Conservation (phyloP, 2,113 vertebrate genomes). For the Hippolais icterina region DNA sequence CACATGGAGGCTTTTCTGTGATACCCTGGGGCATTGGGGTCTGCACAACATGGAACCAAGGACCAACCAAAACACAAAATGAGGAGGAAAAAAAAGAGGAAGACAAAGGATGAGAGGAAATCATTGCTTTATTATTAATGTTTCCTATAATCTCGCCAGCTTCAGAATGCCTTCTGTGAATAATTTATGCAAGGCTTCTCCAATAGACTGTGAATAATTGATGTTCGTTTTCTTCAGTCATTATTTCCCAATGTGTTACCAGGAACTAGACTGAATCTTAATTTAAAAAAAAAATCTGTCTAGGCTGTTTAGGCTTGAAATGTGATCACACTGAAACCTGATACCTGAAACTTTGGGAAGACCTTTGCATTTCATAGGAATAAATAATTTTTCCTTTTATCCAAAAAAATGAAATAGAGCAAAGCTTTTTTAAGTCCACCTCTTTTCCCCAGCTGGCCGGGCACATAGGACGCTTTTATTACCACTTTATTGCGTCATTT, state of each 20-base stretch:
- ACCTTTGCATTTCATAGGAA: not conserved
- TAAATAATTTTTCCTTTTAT: not conserved
- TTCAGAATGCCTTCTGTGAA: slow-evolving; percentile 42
- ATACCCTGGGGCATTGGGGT: rapidly evolving
- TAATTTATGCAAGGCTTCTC: slow-evolving; percentile 18
- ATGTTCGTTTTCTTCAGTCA: slow-evolving; percentile 43
- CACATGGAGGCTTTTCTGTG: not conserved
- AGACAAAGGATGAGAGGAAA: not conserved
- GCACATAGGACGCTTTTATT: not conserved
- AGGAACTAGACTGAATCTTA: slow-evolving; percentile 32
- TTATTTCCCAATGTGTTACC: slow-evolving; percentile 18
- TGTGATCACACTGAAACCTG: not conserved
- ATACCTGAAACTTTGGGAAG: not conserved
- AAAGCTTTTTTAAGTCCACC: not conserved
- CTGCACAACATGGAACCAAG: not conserved
- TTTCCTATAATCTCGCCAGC: slow-evolving; percentile 24
- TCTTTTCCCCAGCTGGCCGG: not conserved
- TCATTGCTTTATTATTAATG: slow-evolving; percentile 37
- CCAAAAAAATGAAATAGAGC: not conserved
- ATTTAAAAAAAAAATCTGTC: not conserved
- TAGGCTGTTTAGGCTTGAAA: not conserved
- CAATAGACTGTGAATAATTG: slow-evolving; percentile 56
- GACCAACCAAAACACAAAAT: not conserved
- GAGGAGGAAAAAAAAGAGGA: not conserved
- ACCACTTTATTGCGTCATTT: not conserved